Percentiles rank a stretch among this genome's conserved stretches.
Conservation (phyloP, 2,888 invertebrate species). For the Lathronympha strigana region DNA sequence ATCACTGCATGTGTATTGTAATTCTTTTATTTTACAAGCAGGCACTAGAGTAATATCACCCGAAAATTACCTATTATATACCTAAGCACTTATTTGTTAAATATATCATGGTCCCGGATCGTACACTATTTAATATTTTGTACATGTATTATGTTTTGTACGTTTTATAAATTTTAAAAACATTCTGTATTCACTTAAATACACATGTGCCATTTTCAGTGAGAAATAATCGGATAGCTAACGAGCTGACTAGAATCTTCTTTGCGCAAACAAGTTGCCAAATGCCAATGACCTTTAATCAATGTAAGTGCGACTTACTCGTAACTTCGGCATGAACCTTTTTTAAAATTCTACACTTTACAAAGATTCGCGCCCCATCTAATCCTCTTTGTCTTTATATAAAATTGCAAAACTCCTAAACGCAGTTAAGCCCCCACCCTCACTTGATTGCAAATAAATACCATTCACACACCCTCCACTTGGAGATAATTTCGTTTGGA, state of each 20-base stretch:
- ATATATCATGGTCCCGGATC: too few relatives aligned
- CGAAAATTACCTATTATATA: too few relatives aligned
- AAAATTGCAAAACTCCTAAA: conserved; percentile 49
- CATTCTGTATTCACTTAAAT: too few relatives aligned
- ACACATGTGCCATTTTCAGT: background rate
- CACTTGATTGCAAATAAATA: conserved; percentile 55
- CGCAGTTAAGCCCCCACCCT: conserved; percentile 44
- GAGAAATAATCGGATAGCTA: background rate
- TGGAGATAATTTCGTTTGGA: conserved; percentile 50
- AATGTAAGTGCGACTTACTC: conserved; percentile 34
- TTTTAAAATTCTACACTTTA: conserved; percentile 46
- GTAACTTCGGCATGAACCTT: conserved; percentile 9
- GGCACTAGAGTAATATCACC: too few relatives aligned
- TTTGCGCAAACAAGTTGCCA: conserved; percentile 5
- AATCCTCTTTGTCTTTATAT: conserved; percentile 45
- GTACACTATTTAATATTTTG: too few relatives aligned
- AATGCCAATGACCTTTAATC: conserved; percentile 23
- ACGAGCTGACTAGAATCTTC: background rate
- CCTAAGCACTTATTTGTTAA: too few relatives aligned
- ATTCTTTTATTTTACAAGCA: too few relatives aligned
- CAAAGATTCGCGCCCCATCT: conserved; percentile 50
- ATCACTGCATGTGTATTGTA: too few relatives aligned
- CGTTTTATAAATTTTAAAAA: too few relatives aligned
- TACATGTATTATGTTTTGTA: too few relatives aligned
- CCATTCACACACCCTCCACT: conserved; percentile 48